Evolutionary conservation across 2,888 invertebrate genomes (phyloP).

Genomic region (Embidobia sp.): DNA sequence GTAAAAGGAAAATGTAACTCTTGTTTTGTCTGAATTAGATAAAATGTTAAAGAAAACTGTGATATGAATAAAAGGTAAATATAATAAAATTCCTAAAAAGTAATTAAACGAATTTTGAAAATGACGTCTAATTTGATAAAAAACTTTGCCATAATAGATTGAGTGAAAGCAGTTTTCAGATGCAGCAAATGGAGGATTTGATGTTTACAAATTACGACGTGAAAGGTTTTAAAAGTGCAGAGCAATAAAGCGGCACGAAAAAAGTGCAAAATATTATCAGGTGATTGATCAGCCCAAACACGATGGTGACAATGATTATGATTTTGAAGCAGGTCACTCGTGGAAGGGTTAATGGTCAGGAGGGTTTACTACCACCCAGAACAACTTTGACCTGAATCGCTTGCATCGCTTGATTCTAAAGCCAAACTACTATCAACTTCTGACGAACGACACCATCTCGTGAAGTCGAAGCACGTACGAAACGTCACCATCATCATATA

Average conservation of each 20-base stretch:
- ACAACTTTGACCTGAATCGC: conserved; percentile 78
- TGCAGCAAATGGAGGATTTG: too few species aligned
- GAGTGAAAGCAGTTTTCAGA: too few species aligned
- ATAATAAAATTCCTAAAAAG: too few species aligned
- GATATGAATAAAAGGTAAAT: too few species aligned
- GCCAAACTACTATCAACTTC: conserved; percentile 70
- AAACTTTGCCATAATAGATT: too few species aligned
- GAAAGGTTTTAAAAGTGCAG: not conserved
- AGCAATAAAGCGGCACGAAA: not conserved
- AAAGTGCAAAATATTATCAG: conserved; percentile 21
- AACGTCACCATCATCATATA: conserved; percentile 38
- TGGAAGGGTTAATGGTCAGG: conserved; percentile 71
- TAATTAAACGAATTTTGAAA: too few species aligned
- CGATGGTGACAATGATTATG: conserved; percentile 65
- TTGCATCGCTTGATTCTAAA: conserved; percentile 69
- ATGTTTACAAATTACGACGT: too few species aligned
- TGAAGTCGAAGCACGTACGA: conserved; percentile 40
- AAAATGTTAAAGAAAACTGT: too few species aligned
- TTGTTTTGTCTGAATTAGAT: too few species aligned
- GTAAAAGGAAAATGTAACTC: too few species aligned
- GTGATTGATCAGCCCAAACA: conserved; percentile 39
- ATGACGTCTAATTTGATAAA: too few species aligned
- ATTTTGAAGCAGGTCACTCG: conserved; percentile 71
- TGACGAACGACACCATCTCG: conserved; percentile 65
- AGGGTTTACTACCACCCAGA: conserved; percentile 68